phyloP scores from a whole-genome alignment of 37 sponge, comb jelly and placozoan species.

The Geodia barretti region DNA sequence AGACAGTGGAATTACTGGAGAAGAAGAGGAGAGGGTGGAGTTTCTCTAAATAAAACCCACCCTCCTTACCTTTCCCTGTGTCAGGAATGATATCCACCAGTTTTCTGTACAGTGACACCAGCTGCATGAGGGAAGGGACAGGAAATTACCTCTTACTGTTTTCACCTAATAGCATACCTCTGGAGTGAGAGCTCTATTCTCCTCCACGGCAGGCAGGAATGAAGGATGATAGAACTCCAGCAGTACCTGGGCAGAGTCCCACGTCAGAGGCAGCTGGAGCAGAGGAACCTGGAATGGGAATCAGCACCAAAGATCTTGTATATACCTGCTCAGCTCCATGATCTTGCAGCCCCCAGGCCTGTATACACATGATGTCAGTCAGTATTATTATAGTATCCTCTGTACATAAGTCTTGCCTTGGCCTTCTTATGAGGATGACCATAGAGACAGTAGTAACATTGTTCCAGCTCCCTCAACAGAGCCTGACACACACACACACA shows the following conservation, averaged over 20 bases:
- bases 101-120: slow-evolving; percentile 58
- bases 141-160: too few relatives aligned
- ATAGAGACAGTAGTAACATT: slow-evolving; percentile 84
- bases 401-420: not conserved
- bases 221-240: slow-evolving; percentile 62
- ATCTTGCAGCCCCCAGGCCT: slow-evolving; percentile 43
- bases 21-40: not conserved
- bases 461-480: slow-evolving; percentile 72
- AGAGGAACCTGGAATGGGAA: not conserved
- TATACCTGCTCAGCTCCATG: slow-evolving; percentile 57
- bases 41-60: not conserved
- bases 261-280: slow-evolving; percentile 55
- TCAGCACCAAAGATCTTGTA: not conserved
- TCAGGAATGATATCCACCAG: slow-evolving; percentile 46
- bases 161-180: slow-evolving; percentile 49
- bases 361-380: not conserved
- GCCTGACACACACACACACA: slow-evolving; percentile 21
- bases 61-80: slow-evolving; percentile 32
- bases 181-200: slow-evolving; percentile 50
- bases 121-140: slow-evolving; percentile 10
- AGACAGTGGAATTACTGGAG: slow-evolving; percentile 22
- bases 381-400: not conserved
- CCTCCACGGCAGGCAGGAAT: slow-evolving; percentile 56
- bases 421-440: slow-evolving; percentile 75
- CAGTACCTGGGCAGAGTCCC: slow-evolving; percentile 60